Evolutionary conservation across 2,113 vertebrate genomes (phyloP), one percentile per base, ranked within the genome.

Genomic region (Erythrocercus mccallii): DNA sequence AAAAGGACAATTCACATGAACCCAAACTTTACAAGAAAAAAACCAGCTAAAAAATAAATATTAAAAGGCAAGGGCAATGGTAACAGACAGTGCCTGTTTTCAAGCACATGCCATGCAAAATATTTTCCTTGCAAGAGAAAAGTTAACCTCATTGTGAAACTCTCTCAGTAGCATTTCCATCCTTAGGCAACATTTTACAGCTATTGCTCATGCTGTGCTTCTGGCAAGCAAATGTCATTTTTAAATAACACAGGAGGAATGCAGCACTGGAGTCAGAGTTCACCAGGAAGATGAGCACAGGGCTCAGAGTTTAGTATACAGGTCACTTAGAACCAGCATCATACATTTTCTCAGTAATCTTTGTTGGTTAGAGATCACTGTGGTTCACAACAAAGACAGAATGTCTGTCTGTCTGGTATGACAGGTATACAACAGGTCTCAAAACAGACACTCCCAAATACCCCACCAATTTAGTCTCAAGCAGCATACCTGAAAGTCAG

Each of bases 181-280:
- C 93, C 93, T 92, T 87, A 85, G 66, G 88, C 93, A 96, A 83
- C 42, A 81, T 86, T 94, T 94, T 94, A 81, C 83, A 96, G 88
- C 64, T 78, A 81, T 78, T 93, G 71, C 82, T 93, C 56, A 73
- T 27, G 61, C 53, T 18, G 2, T 56, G 31, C 58, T 95, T 93
- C 92, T 90, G 90, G 80, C 57, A 95, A 79, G 47, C 61, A 93
- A 94, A 86, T 66, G 72, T 82, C 44, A 87, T 74, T 92, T 94
- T 95, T 79, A 83, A 95, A 78, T 69, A 93, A 91, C 66, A 60
- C 0, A 0, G 25, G 56, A 94, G 56, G 90, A 92, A 93, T 92
- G 90, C 83, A 88, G 81, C 82, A 56, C 9, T 7, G 12, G 78
- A 89, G 92, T 87, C 89, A 93, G 81, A 92, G 85, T 96, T 97